These are phyloP conservation scores for Melinaea menophilus DNA, from an alignment of 2,888 invertebrate species.

Conservation along the genomic window DNA sequence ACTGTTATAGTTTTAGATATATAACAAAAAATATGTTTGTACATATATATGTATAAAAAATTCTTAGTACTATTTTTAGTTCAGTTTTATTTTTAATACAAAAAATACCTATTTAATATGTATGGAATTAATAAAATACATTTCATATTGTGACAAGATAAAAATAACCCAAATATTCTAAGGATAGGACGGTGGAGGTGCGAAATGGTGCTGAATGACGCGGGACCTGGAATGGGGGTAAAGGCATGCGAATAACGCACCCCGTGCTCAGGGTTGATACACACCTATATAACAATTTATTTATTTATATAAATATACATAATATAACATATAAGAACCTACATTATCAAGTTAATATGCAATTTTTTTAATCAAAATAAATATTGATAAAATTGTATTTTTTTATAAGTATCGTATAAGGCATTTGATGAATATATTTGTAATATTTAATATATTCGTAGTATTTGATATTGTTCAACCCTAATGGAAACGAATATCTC, in stretches of 20 bases:
- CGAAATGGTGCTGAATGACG: slow-evolving; percentile 40
- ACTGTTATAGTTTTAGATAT: no score
- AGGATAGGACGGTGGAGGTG: slow-evolving; percentile 32
- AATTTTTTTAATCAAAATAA: no score
- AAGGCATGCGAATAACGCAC: slow-evolving; percentile 54
- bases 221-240: slow-evolving; percentile 46
- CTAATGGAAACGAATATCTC: slow-evolving; percentile 64
- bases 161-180: background rate
- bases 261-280: slow-evolving; percentile 45
- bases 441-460: background rate
- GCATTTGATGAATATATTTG: background rate
- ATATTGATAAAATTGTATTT: no score
- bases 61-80: no score
- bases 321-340: background rate
- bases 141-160: no score
- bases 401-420: background rate
- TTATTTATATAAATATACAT: background rate
- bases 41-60: no score
- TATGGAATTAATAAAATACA: background rate
- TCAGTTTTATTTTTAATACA: no score
- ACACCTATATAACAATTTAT: background rate
- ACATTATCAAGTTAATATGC: no score
- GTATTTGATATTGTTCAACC: slow-evolving; percentile 39
- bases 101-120: no score
- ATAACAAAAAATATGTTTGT: no score